Evolutionary conservation across 2,888 invertebrate species (phyloP).

Genomic region (Cetonia aurata): DNA sequence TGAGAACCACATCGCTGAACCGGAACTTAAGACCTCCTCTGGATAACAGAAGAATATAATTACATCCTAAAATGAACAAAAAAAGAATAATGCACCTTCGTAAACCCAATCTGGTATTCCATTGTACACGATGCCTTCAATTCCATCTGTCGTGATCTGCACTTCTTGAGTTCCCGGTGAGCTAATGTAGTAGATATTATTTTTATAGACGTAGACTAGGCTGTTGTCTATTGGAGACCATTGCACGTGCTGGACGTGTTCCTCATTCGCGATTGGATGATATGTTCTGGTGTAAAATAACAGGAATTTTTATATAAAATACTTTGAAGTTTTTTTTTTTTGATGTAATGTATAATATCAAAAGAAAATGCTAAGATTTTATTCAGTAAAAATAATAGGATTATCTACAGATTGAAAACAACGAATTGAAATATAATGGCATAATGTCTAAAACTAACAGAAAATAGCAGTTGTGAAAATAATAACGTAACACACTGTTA

Average conservation of each 20-base stretch:
- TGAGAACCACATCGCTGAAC: slow-evolving; percentile 86
- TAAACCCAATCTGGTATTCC: slow-evolving; percentile 95
- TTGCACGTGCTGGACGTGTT: slow-evolving; percentile 73
- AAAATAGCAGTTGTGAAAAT: no score
- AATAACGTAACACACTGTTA: no score
- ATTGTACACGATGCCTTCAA: slow-evolving; percentile 73
- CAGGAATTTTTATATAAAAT: not conserved
- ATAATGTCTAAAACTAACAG: no score
- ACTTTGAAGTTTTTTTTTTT: no score
- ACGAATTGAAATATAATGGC: no score
- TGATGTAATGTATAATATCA: no score
- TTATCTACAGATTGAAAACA: no score
- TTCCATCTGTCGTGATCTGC: slow-evolving; percentile 72
- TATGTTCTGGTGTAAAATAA: slow-evolving; percentile 62
- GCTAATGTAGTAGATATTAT: slow-evolving; percentile 76
- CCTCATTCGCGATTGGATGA: slow-evolving; percentile 68
- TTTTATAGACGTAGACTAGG: slow-evolving; percentile 75
- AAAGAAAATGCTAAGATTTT: no score
- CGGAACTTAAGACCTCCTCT: slow-evolving; percentile 84
- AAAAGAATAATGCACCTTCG: slow-evolving; percentile 74
- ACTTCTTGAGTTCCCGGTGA: slow-evolving; percentile 57
- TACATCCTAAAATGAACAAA: not conserved
- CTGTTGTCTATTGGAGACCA: slow-evolving; percentile 71
- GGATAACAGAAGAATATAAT: slow-evolving; percentile 56
- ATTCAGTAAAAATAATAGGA: no score